Base-by-base conservation (phyloP, 92 coral and sea anemone species). In the Epizoanthus rinbou region DNA sequence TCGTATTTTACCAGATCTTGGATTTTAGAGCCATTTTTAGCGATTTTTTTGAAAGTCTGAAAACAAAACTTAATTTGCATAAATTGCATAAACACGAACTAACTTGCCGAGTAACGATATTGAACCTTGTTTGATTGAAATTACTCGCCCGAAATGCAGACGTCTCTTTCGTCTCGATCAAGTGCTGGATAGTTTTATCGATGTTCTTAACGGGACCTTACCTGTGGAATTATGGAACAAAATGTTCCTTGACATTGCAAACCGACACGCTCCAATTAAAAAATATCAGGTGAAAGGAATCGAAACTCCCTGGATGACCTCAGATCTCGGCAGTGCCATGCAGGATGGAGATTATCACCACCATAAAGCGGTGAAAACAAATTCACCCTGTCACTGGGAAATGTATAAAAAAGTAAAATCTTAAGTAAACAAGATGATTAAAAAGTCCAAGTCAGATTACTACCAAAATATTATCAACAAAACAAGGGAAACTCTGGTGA, bases 401-500 rank as follows among this genome's bases (percentile, higher is more conserved):
- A 56, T 31, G 84, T 86, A 52, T 64, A 79, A 57, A 37, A 86
- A 53, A 59, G 28, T 57, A 56, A 66, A 66, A 52, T 68, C 43
- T 37, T 86, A 50, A 45, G 69, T 71, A 37, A 70, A 7, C 59
- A 28, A 28, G 31, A 28, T 79, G 60, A 54, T 73, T 53, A 73
- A 73, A 73, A 73, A 43, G 78, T 73, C 57, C 35, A 73, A 73
- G 59, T 39, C 71, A 16, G 72, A 79, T 15, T 79, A 79, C 84
- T 79, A 31, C 69, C 69, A 57, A 28, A 28, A 28, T 28, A 0
- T 28, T 28, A 79, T 79, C 23, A 79, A 79, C 69, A 79, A 79
- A 79, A 79, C 52, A 79, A 79, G 58, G 84, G 70, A 63, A 79
- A 79, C 63, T 33, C 70, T n/a, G 69, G 85, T 43, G 72, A 75